Percentiles rank a stretch among this genome's conserved stretches.
Evolutionary conservation across 92 coral and sea anemone species (phyloP).

Genomic region (Isaurus tuberculatus): DNA sequence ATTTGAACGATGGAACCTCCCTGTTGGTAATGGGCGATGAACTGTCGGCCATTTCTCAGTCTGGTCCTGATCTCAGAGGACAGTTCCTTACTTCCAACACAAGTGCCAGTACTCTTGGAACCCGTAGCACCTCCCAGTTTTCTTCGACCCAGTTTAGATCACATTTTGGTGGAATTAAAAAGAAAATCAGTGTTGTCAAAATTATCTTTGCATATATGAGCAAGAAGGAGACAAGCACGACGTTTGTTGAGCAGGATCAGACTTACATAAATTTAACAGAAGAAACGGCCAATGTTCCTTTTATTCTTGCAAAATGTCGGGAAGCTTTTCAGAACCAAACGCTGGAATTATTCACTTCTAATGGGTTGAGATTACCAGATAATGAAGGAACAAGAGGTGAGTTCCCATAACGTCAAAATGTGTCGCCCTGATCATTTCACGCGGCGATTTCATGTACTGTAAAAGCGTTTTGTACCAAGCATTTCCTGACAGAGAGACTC

Average conservation of each 20-base stretch:
- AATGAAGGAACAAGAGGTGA: slow-evolving; percentile 63
- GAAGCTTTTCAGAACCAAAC: slow-evolving; percentile 62
- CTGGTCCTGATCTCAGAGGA: slow-evolving; percentile 41
- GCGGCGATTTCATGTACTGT: no score
- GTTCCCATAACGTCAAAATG: no score
- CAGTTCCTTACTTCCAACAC: slow-evolving; percentile 4
- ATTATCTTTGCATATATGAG: slow-evolving; percentile 66
- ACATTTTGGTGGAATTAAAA: slow-evolving; percentile 56
- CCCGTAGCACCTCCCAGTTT: not conserved
- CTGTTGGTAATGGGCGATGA: slow-evolving; percentile 71
- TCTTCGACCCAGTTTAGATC: not conserved
- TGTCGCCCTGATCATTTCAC: no score
- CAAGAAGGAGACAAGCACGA: slow-evolving; percentile 57
- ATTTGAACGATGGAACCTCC: slow-evolving; percentile 59
- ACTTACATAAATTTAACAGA: slow-evolving; percentile 57
- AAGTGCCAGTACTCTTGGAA: slow-evolving; percentile 56
- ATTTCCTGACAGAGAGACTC: no score
- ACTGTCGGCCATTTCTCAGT: slow-evolving; percentile 15
- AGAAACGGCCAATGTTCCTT: slow-evolving; percentile 65
- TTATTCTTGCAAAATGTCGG: slow-evolving; percentile 50
- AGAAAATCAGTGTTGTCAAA: slow-evolving; percentile 55
- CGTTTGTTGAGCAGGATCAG: slow-evolving; percentile 66
- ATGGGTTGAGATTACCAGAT: slow-evolving; percentile 63
- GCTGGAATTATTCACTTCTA: slow-evolving; percentile 59
- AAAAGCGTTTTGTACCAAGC: no score